A percentile compares a stretch with the other conserved stretches of the same genome.
Evolutionary conservation across 2,888 invertebrate species (phyloP).

Genomic region (Asteroscopus sphinx): DNA sequence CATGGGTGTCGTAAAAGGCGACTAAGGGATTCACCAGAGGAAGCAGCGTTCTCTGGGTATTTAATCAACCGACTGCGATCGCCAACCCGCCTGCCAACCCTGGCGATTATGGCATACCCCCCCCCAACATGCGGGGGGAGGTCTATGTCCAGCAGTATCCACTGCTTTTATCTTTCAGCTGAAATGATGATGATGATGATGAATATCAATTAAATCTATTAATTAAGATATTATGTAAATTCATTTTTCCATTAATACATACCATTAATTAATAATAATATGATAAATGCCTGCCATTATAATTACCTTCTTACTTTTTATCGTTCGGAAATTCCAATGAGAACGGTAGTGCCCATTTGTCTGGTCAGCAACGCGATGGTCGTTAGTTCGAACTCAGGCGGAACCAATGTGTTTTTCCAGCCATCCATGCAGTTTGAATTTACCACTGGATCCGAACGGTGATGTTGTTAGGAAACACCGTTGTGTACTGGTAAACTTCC

Average conservation of each 20-base stretch:
- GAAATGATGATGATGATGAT: too few relatives aligned
- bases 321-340: conserved; percentile 42
- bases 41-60: too few relatives aligned
- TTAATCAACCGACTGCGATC: too few relatives aligned
- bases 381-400: conserved; percentile 49
- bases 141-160: too few relatives aligned
- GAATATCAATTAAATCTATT: too few relatives aligned
- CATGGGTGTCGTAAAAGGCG: too few relatives aligned
- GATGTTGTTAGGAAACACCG: conserved; percentile 38
- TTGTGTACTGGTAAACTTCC: conserved; percentile 30
- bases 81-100: too few relatives aligned
- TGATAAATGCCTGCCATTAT: conserved; percentile 23
- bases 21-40: too few relatives aligned
- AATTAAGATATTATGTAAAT: too few relatives aligned
- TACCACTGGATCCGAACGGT: conserved; percentile 49
- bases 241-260: neutral
- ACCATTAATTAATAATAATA: neutral
- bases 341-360: conserved; percentile 46
- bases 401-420: conserved; percentile 49
- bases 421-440: conserved; percentile 48
- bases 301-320: conserved; percentile 49
- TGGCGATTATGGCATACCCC: too few relatives aligned
- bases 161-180: too few relatives aligned
- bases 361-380: conserved; percentile 34
- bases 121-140: too few relatives aligned